Conservation (phyloP, 2,888 invertebrate genomes). For the Bedellia somnulentella region DNA sequence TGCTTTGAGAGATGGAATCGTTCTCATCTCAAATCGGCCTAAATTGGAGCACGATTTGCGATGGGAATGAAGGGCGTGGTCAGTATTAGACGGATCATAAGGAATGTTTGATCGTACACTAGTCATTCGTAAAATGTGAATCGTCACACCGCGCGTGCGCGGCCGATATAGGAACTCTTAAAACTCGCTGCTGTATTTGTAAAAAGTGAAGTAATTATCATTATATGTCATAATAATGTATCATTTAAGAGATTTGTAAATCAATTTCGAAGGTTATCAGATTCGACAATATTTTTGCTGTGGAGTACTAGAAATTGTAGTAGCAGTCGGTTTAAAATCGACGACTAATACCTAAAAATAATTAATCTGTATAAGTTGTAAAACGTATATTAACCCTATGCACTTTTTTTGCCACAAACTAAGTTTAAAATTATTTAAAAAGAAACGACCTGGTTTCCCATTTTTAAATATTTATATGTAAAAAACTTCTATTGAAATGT, state of each 20-base stretch:
- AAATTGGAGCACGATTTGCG: constrained; percentile 8
- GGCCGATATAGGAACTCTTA: constrained; percentile 72
- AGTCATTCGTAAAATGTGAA: constrained; percentile 61
- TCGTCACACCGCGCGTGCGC: constrained; percentile 51
- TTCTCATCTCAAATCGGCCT: constrained; percentile 5
- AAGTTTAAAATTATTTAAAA: no score
- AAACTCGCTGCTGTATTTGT: constrained; percentile 77
- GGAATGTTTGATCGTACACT: constrained; percentile 28
- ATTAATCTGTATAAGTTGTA: no score
- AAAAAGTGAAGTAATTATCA: constrained; percentile 64
- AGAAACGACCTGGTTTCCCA: no score
- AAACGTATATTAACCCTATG: no score
- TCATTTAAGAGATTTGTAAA: constrained; percentile 4
- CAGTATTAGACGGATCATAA: constrained; percentile 19
- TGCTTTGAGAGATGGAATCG: constrained; percentile 20
- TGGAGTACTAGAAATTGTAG: no score
- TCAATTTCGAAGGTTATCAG: constrained; percentile 60
- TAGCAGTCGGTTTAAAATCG: no score
- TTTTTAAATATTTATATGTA: no score
- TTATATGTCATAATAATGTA: constrained; percentile 54
- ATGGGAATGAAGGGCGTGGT: constrained; percentile 17
- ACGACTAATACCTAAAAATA: no score
- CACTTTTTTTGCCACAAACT: no score
- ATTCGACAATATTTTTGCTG: constrained; percentile 9
- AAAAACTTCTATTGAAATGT: no score